These are phyloP conservation scores for Rhinichthys osculus DNA, from an alignment of 2,797 vertebrate species.

Conservation along the genomic window DNA sequence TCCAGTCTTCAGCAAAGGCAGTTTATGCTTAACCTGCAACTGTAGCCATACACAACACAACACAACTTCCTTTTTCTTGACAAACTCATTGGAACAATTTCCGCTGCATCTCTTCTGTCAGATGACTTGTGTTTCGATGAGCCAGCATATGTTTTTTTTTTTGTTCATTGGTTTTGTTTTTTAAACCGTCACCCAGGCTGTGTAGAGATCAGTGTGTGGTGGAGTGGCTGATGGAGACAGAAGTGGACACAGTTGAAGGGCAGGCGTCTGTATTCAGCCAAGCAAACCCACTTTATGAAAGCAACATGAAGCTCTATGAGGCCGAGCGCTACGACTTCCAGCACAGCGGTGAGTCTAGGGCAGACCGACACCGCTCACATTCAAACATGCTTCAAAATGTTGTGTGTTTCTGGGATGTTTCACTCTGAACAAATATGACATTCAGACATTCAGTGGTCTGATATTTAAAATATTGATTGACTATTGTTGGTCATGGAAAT, in stretches of 20 bases:
- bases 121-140: constrained; percentile 47
- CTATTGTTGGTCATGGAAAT: too few relatives aligned
- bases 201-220: neutral
- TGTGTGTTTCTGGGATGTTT: neutral
- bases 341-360: constrained; percentile 64
- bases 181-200: neutral
- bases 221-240: constrained; percentile 62
- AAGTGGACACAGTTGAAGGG: constrained; percentile 34
- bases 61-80: constrained; percentile 44
- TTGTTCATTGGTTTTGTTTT: neutral
- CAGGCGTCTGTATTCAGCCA: constrained; percentile 49
- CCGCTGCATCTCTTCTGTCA: constrained; percentile 15
- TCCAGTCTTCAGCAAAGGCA: neutral
- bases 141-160: neutral
- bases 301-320: constrained; percentile 60
- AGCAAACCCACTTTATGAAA: constrained; percentile 70
- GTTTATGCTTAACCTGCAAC: neutral
- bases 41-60: neutral
- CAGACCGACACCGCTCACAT: neutral
- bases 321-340: constrained; percentile 62
- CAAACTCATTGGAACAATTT: constrained; percentile 7
- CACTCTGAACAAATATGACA: neutral
- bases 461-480: neutral
- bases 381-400: neutral
- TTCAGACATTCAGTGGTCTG: neutral